Evolutionary conservation across 2,797 vertebrate species (phyloP).

Genomic region (Etheostoma perlongum): DNA sequence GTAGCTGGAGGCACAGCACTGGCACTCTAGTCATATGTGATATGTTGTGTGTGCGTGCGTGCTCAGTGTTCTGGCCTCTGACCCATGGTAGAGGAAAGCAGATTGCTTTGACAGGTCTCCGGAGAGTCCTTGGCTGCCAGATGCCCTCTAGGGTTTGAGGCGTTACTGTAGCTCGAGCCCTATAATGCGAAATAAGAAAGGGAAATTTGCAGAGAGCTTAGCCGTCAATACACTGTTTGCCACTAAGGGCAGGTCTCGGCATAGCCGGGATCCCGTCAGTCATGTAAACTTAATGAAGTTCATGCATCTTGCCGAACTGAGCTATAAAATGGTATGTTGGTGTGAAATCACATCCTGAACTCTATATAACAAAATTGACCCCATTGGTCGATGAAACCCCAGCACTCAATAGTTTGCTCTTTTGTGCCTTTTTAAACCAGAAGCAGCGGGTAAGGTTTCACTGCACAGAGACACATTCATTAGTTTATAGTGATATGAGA

Average conservation of each 20-base stretch:
- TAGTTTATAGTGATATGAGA: slow-evolving; percentile 74
- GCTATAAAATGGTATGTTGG: slow-evolving; percentile 22
- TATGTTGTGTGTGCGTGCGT: slow-evolving; percentile 8
- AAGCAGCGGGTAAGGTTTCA: slow-evolving; percentile 67
- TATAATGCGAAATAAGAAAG: slow-evolving; percentile 31
- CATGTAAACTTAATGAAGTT: slow-evolving; percentile 51
- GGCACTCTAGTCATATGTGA: slow-evolving; percentile 14
- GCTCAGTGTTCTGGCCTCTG: slow-evolving; percentile 49
- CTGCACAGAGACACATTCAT: slow-evolving; percentile 64
- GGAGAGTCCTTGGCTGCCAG: slow-evolving; percentile 56
- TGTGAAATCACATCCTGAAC: slow-evolving; percentile 49
- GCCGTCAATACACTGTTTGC: slow-evolving; percentile 42
- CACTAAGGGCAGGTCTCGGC: slow-evolving; percentile 33
- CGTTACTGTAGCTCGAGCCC: slow-evolving; percentile 17
- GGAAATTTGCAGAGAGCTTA: slow-evolving; percentile 37
- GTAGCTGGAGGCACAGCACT: slow-evolving; percentile 31
- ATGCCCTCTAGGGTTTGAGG: slow-evolving; percentile 42
- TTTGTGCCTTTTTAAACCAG: slow-evolving; percentile 60
- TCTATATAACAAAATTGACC: slow-evolving; percentile 33
- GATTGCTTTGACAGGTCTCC: slow-evolving; percentile 72
- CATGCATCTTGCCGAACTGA: slow-evolving; percentile 29
- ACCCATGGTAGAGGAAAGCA: slow-evolving; percentile 53
- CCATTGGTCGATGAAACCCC: slow-evolving; percentile 30
- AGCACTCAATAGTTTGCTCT: slow-evolving; percentile 44
- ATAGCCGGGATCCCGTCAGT: slow-evolving; percentile 36